phyloP scores from a whole-genome alignment of 2,888 invertebrate genomes.

The Agriopis marginaria region DNA sequence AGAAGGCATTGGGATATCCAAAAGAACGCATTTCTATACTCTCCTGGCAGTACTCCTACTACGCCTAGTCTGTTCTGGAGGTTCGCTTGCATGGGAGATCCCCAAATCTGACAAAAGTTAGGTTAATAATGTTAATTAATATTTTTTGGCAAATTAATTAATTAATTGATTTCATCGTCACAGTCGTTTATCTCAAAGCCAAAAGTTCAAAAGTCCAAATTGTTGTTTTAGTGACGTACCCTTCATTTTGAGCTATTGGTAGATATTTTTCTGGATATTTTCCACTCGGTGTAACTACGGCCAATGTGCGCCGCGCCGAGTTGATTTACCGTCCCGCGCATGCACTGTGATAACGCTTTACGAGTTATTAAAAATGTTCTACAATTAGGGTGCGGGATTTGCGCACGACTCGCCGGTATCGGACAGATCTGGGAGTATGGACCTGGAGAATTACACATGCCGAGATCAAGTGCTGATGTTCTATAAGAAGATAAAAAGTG shows the following conservation, averaged over 20 bases:
- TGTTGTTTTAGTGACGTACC: not conserved
- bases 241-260: not conserved
- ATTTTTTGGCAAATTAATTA: too few relatives aligned
- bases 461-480: not conserved
- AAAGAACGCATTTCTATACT: too few relatives aligned
- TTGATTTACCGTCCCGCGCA: conserved; percentile 31
- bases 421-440: conserved; percentile 14
- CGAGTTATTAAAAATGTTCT: conserved; percentile 37
- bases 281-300: conserved; percentile 16
- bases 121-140: too few relatives aligned
- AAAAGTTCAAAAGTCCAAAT: not conserved
- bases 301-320: conserved; percentile 18
- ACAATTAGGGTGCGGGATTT: conserved; percentile 28
- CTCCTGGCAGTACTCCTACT: too few relatives aligned
- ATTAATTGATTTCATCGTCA: too few relatives aligned
- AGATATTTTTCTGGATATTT: not conserved
- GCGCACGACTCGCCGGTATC: conserved; percentile 31
- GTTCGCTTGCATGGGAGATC: too few relatives aligned
- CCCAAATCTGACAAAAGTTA: too few relatives aligned
- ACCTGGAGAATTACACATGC: conserved; percentile 9
- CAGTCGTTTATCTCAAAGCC: too few relatives aligned
- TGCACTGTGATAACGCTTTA: conserved; percentile 31
- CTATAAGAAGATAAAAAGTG: not conserved
- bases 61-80: too few relatives aligned
- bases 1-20: too few relatives aligned